These are phyloP conservation scores for Ctenodactylus gundi DNA, from an alignment of 2,113 vertebrate genomes.

Conservation along the genomic window DNA sequence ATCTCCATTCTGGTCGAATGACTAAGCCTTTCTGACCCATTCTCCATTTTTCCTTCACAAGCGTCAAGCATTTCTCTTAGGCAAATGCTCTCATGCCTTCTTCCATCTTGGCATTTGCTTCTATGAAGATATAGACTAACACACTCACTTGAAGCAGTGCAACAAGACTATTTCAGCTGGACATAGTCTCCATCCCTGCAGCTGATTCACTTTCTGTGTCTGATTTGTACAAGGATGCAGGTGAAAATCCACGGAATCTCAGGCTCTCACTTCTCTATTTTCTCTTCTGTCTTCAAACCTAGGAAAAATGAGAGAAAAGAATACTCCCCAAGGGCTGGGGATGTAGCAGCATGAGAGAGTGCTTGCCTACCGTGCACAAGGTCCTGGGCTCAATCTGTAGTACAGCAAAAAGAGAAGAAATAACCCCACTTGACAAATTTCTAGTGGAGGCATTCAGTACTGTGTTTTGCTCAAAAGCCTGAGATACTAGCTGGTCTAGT, in stretches of 20 bases:
- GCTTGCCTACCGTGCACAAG: neutral
- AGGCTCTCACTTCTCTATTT: neutral
- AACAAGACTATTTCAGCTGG: neutral
- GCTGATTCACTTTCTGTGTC: neutral
- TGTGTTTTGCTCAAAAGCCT: neutral
- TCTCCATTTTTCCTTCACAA: neutral
- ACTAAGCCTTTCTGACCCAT: neutral
- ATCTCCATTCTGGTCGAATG: neutral
- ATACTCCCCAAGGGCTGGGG: neutral
- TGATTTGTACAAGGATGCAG: neutral
- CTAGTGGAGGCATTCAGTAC: neutral
- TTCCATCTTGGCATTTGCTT: neutral
- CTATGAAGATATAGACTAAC: neutral
- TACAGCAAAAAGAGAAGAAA: neutral
- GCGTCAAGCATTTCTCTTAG: slow-evolving; percentile 16
- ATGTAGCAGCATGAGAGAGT: neutral
- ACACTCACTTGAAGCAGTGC: neutral
- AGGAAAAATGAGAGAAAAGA: neutral
- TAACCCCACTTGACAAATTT: neutral
- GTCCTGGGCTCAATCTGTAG: neutral
- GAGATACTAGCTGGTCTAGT: neutral
- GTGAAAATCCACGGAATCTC: neutral
- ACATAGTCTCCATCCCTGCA: neutral
- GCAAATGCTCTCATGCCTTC: slow-evolving; percentile 27
- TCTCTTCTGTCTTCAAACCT: slow-evolving; percentile 31